phyloP scores from a whole-genome alignment of 2,888 invertebrate genomes.

The Glaucopsyche alexis region DNA sequence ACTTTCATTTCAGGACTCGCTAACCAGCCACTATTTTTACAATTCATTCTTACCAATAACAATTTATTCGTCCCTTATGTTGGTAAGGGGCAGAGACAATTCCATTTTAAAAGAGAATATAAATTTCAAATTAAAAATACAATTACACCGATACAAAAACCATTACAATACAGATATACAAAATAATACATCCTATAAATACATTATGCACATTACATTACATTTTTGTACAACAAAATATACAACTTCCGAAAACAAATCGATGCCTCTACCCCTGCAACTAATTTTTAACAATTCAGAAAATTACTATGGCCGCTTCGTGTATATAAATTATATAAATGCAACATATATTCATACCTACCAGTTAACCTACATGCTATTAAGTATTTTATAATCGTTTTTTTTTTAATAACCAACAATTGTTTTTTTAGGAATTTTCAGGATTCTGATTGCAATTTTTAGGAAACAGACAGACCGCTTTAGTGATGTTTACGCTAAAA shows the following conservation, averaged over 20 bases:
- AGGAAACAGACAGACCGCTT: slow-evolving; percentile 53
- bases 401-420: slow-evolving; percentile 53
- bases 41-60: slow-evolving; percentile 53
- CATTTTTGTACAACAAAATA: slow-evolving; percentile 26
- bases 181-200: slow-evolving; percentile 26
- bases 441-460: slow-evolving; percentile 53
- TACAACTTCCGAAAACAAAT: slow-evolving; percentile 22
- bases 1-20: slow-evolving; percentile 47
- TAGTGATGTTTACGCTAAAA: slow-evolving; percentile 54
- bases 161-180: slow-evolving; percentile 27
- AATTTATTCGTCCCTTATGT: slow-evolving; percentile 59
- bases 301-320: slow-evolving; percentile 65
- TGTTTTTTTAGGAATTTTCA: slow-evolving; percentile 57
- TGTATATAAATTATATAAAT: slow-evolving; percentile 32
- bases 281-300: slow-evolving; percentile 47
- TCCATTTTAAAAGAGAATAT: slow-evolving; percentile 29
- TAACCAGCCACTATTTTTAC: slow-evolving; percentile 54
- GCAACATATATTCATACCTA: slow-evolving; percentile 31
- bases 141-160: slow-evolving; percentile 29
- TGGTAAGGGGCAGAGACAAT: slow-evolving; percentile 50
- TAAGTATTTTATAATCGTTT: slow-evolving; percentile 54
- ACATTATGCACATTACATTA: slow-evolving; percentile 28
- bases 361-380: slow-evolving; percentile 52
- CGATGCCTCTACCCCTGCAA: slow-evolving; percentile 49
- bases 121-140: slow-evolving; percentile 29